Base-by-base conservation (phyloP, 2,888 invertebrate species). In the Xestia xanthographa region DNA sequence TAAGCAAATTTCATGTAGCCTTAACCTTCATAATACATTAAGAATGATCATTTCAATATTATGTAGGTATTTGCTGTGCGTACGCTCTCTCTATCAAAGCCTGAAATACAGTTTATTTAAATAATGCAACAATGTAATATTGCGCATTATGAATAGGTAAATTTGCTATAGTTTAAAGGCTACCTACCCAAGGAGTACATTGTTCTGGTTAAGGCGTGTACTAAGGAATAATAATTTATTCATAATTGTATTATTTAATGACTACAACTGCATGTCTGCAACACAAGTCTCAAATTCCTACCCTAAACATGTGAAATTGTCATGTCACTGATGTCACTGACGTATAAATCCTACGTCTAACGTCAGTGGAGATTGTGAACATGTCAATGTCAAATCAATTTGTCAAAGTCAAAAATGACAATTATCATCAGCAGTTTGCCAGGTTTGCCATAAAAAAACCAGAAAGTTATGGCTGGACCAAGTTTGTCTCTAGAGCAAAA, bases 151-250 rank as follows among this genome's bases (percentile, higher is more conserved):
- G 8, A 22, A 14, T 60, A 12, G 11, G n/a, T 41, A 20, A 41
- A 50, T 12, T 45, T 38, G 12, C 9, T 29, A 17, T 3, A 66
- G 38, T 29, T 14, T 8, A 11, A 5, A 71, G 20, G 45, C 26
- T 63, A 84, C 82, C 53, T 79, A 87, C 87, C 86, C 66, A 26
- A 63, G 20, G 26, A 72, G 69, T 45, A 66, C 17, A 20, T 29
- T 68, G 70, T 71, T 82, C 29, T 43, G 69, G 41, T 50, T 67
- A 26, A 68, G 9, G 11, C 76, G 82, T 70, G 66, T 76, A 78
- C 65, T 82, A 76, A 69, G 65, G 6, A 67, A 79, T 50, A 84
- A 66, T 72, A 87, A 75, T 80, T 82, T 87, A 74, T 71, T 76
- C 80, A 87, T 80, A 65, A 80, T 77, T 50, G 50, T 69, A 60